These are phyloP conservation scores for Tenthredo notha DNA, from an alignment of 2,888 invertebrate genomes.

Conservation along the genomic window DNA sequence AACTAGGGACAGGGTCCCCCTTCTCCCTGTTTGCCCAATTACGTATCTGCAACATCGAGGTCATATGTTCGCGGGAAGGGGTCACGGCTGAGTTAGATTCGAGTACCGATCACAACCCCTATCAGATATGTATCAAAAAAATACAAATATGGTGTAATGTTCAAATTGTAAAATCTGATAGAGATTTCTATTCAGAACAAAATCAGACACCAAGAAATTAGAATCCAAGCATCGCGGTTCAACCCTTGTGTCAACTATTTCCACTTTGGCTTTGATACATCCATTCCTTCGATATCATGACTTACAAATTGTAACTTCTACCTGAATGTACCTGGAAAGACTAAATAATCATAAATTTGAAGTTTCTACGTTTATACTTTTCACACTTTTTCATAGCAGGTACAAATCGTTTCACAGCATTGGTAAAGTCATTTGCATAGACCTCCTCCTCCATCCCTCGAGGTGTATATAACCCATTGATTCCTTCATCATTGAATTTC, in stretches of 20 bases:
- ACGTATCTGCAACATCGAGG: conserved; percentile 38
- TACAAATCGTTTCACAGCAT: neutral
- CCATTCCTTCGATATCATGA: neutral
- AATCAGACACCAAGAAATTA: neutral
- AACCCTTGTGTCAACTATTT: no score
- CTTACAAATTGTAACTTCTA: neutral
- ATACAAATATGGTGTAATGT: neutral
- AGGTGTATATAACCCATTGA: neutral
- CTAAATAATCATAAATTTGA: neutral
- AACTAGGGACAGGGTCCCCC: neutral
- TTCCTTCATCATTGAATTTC: neutral
- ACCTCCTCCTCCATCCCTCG: neutral
- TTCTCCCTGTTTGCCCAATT: neutral
- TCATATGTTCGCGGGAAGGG: conserved; percentile 18
- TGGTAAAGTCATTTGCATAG: no score
- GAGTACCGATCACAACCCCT: conserved; percentile 25
- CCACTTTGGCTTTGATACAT: neutral
- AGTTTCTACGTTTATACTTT: no score
- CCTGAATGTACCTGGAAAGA: neutral
- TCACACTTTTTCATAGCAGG: no score
- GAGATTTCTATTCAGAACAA: neutral
- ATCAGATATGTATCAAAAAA: neutral
- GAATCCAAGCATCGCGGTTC: no score
- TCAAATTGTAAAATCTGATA: neutral
- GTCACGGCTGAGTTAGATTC: conserved; percentile 22